phyloP scores from a whole-genome alignment of 2,113 vertebrate genomes.

The Myrmophylax atrothorax region DNA sequence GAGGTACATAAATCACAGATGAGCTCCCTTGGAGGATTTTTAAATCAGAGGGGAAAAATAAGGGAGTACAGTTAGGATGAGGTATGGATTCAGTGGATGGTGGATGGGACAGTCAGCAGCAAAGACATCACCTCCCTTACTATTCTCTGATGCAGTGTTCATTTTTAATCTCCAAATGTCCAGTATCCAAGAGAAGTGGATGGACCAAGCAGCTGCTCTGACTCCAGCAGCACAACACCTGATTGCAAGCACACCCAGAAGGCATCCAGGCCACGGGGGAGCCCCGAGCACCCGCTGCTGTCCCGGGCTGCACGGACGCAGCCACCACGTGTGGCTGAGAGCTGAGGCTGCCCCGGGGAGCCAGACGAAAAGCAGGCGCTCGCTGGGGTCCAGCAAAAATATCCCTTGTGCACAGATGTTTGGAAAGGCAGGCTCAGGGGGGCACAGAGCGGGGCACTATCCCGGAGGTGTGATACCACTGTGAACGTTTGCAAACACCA shows the following conservation, averaged over 20 bases:
- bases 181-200: fast-evolving
- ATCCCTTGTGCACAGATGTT: not conserved
- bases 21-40: not conserved
- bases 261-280: fast-evolving
- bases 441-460: not conserved
- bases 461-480: not conserved
- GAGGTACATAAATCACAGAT: not conserved
- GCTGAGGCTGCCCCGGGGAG: not conserved
- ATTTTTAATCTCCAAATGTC: not conserved
- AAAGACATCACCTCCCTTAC: not conserved
- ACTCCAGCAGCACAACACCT: not conserved
- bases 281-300: fast-evolving
- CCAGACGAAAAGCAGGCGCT: not conserved
- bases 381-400: not conserved
- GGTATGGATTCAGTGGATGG: not conserved
- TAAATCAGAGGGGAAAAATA: not conserved
- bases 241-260: not conserved
- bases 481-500: not conserved
- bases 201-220: not conserved
- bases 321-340: not conserved
- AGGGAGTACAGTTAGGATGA: not conserved
- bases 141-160: not conserved
- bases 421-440: not conserved
- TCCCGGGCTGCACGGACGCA: fast-evolving
- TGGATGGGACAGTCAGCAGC: not conserved